phyloP scores from a whole-genome alignment of 2,888 invertebrate species.

The Villa cingulata region DNA sequence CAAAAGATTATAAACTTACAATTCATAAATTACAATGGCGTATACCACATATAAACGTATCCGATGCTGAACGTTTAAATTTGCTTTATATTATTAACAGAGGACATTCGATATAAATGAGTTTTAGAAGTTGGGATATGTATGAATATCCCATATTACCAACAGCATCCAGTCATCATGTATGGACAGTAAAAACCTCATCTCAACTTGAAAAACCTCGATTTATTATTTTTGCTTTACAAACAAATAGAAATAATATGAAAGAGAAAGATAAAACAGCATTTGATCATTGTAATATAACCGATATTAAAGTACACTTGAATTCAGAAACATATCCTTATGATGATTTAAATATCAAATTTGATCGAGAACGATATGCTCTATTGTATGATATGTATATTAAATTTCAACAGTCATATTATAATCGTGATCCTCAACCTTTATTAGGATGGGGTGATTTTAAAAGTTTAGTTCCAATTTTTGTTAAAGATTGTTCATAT shows the following conservation, averaged over 20 bases:
- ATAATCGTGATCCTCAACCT: too few species aligned
- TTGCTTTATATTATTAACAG: background rate
- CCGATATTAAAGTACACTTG: slow-evolving; percentile 26
- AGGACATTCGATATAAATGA: background rate
- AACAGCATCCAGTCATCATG: slow-evolving; percentile 12
- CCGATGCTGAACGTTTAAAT: too few species aligned
- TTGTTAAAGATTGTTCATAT: slow-evolving; percentile 20
- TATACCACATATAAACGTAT: too few species aligned
- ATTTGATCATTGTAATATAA: slow-evolving; percentile 20
- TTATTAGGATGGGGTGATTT: background rate
- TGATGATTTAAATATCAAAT: slow-evolving; percentile 23
- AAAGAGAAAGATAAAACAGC: slow-evolving; percentile 12
- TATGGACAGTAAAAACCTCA: too few species aligned
- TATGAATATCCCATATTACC: too few species aligned
- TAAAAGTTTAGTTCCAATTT: slow-evolving; percentile 13
- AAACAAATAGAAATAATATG: slow-evolving; percentile 26
- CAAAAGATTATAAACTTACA: too few species aligned
- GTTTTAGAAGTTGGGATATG: too few species aligned
- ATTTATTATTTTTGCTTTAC: slow-evolving; percentile 26
- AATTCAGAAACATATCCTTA: slow-evolving; percentile 28
- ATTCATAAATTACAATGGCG: too few species aligned
- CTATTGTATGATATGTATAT: slow-evolving; percentile 20
- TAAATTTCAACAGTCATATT: slow-evolving; percentile 17
- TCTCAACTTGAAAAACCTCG: slow-evolving; percentile 27
- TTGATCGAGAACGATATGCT: slow-evolving; percentile 18